These are phyloP conservation scores for Corella eumyota DNA, from an alignment of 23 tunicate genomes.

Conservation along the genomic window DNA sequence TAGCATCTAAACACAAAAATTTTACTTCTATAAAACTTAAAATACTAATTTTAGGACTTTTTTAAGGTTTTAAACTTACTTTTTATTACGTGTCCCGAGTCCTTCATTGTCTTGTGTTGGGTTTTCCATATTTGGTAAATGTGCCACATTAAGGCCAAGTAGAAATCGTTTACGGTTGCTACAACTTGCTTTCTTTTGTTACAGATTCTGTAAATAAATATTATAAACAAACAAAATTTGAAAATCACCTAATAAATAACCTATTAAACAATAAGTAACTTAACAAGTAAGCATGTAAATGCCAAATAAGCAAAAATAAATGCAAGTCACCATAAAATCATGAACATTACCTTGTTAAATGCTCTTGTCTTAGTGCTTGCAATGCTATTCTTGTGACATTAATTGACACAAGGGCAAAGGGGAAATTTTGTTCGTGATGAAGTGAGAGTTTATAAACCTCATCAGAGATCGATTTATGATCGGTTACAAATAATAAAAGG, in stretches of 20 bases:
- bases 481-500: slow-evolving; percentile 29
- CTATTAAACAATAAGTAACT: background rate
- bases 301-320: no score
- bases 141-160: slow-evolving; percentile 56
- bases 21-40: no score
- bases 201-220: slow-evolving; percentile 30
- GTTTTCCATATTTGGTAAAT: slow-evolving; percentile 57
- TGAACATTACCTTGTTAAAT: slow-evolving; percentile 28
- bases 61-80: slow-evolving; percentile 23
- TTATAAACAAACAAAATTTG: no score
- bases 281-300: background rate
- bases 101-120: slow-evolving; percentile 69
- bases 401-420: slow-evolving; percentile 65
- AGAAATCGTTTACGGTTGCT: slow-evolving; percentile 48
- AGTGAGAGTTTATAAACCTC: slow-evolving; percentile 50
- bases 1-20: no score
- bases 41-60: no score
- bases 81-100: slow-evolving; percentile 70
- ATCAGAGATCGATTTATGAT: slow-evolving; percentile 3
- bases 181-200: slow-evolving; percentile 70
- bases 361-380: slow-evolving; percentile 50
- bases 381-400: slow-evolving; percentile 69
- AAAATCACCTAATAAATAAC: no score
- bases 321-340: background rate
- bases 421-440: slow-evolving; percentile 59